Conservation (phyloP, 2,113 vertebrate genomes). For the Sinocyclocheilus grahami region DNA sequence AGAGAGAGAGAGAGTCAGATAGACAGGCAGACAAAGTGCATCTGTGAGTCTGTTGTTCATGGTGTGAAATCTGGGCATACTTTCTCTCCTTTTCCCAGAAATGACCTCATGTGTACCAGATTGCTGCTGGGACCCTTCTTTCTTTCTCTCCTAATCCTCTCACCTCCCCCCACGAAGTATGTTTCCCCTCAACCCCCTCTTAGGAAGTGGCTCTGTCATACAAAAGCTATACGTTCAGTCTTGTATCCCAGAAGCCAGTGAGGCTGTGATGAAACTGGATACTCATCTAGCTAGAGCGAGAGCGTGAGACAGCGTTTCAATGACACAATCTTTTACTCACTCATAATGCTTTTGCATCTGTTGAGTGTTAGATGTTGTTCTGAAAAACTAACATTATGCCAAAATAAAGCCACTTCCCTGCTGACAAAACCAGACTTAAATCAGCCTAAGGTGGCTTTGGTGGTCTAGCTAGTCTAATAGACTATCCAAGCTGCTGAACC, state of each 20-base stretch:
- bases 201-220: slow-evolving; percentile 45
- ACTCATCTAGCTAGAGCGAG: slow-evolving; percentile 7
- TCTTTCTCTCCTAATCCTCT: slow-evolving; percentile 5
- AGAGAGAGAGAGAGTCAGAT: too few relatives aligned
- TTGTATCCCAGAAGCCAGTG: slow-evolving; percentile 26
- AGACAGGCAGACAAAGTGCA: slow-evolving; percentile 4
- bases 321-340: slow-evolving; percentile 22
- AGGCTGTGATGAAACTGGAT: slow-evolving; percentile 46
- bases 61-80: slow-evolving; percentile 21
- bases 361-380: slow-evolving; percentile 34
- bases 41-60: neutral
- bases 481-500: too few relatives aligned
- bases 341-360: slow-evolving; percentile 23
- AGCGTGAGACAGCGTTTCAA: neutral
- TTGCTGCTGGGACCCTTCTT: neutral
- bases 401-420: neutral
- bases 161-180: neutral
- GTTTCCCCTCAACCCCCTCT: neutral
- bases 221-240: slow-evolving; percentile 39
- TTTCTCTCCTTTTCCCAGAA: slow-evolving; percentile 23
- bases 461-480: neutral
- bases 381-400: neutral
- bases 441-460: neutral
- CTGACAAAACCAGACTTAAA: neutral
- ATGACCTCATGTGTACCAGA: slow-evolving; percentile 40